Evolutionary conservation across 2,797 vertebrate species (phyloP).

Genomic region (Thripadectes ignobilis): DNA sequence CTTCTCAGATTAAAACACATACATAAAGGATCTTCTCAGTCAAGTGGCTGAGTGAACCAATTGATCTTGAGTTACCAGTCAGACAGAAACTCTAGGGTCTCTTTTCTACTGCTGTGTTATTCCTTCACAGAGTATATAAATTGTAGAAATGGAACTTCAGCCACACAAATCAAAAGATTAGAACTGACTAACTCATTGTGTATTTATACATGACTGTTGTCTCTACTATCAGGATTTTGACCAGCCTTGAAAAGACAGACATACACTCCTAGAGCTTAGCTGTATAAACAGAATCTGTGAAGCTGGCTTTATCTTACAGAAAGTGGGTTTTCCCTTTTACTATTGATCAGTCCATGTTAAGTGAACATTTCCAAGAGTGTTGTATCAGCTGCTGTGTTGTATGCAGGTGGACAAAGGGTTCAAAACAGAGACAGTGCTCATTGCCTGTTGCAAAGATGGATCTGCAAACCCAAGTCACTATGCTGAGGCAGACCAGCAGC

Average conservation of each 20-base stretch:
- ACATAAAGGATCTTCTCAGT: not conserved
- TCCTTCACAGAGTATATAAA: not conserved
- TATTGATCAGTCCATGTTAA: not conserved
- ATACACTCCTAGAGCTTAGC: not conserved
- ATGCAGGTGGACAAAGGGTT: not conserved
- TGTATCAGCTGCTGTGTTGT: not conserved
- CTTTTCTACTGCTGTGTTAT: not conserved
- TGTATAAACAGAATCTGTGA: not conserved
- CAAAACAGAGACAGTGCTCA: not conserved
- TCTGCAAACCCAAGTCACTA: not conserved
- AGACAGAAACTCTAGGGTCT: not conserved
- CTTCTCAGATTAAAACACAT: not conserved
- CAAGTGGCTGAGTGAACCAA: not conserved
- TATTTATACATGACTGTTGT: not conserved
- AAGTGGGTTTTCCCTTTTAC: not conserved
- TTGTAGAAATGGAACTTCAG: not conserved
- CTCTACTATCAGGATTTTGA: not conserved
- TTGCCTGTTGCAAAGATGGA: not conserved
- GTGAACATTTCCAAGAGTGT: not conserved
- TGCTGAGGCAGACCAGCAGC: not conserved
- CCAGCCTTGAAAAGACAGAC: not conserved
- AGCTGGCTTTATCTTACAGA: not conserved
- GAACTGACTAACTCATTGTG: not conserved
- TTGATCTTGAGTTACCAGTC: not conserved
- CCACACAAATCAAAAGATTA: not conserved